Percentiles rank a stretch among this genome's conserved stretches.
These are phyloP conservation scores for Chrysomela aeneicollis DNA, from an alignment of 2,888 invertebrate genomes.

Conservation along the genomic window DNA sequence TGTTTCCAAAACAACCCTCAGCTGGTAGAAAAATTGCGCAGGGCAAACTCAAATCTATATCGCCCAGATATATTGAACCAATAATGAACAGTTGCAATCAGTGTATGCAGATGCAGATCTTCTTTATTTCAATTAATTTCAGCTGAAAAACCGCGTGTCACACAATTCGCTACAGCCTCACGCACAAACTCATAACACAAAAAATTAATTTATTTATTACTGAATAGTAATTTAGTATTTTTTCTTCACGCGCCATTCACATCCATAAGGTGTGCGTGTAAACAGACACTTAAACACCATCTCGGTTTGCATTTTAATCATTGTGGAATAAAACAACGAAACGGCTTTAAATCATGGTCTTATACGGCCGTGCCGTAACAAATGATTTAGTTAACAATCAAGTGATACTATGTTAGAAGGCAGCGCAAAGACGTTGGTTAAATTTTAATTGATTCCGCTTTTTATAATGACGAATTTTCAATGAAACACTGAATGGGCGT, in stretches of 20 bases:
- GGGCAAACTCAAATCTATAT: no score
- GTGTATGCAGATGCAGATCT: no score
- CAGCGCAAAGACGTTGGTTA: constrained; percentile 20
- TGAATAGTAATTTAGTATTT: constrained; percentile 12
- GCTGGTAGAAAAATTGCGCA: no score
- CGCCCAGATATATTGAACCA: no score
- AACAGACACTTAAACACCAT: constrained; percentile 25
- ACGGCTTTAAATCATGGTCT: constrained; percentile 20
- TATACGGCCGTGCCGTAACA: constrained; percentile 25
- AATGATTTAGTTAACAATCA: constrained; percentile 33
- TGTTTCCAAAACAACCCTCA: no score
- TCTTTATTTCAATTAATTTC: no score
- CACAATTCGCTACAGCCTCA: neutral
- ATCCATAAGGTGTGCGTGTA: constrained; percentile 28
- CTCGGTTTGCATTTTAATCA: constrained; percentile 31
- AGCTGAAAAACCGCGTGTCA: neutral
- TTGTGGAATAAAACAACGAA: constrained; percentile 30
- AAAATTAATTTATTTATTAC: constrained; percentile 13
- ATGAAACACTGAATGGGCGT: constrained; percentile 30
- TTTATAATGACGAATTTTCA: constrained; percentile 21
- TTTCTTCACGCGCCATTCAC: constrained; percentile 21
- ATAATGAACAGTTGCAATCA: no score
- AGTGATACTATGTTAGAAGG: constrained; percentile 20
- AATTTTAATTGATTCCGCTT: constrained; percentile 29
- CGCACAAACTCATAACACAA: neutral